Evolutionary conservation across 2,113 vertebrate species (phyloP), one percentile per base, ranked within the genome.

Genomic region (Lynx canadensis): DNA sequence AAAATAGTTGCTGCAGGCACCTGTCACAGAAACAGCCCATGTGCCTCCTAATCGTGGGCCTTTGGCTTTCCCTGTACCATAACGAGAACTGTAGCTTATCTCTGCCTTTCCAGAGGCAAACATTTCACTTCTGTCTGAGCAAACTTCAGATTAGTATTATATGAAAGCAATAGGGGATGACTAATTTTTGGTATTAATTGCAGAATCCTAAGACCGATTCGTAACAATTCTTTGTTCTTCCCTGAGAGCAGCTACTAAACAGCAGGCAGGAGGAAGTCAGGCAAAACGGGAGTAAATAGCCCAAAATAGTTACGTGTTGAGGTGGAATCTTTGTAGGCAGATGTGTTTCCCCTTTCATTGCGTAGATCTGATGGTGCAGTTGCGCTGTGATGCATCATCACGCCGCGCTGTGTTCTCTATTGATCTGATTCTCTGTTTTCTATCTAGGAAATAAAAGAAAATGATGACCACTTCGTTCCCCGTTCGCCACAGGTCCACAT

Each of bases 311-410:
- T 38, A 4, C 78, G 36, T 48, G 3, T 85, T 31, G 66, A 79
- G 10, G 25, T 15, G 19, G 60, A 95, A 94, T 36, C 29, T 96
- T 55, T n/a, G 7, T 12, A 73, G 52, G 83, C 52, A 48, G n/a
- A 71, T 1, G 6, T 0, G 18, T 23, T 71, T 66, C n/a, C 38
- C 85, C 15, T n/a, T n/a, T n/a, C n/a, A n/a, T n/a, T n/a, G n/a
- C n/a, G n/a, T n/a, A n/a, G n/a, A n/a, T n/a, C n/a, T n/a, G 52
- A 87, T 1, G 16, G 19, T 18, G 15, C 79, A 11, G 3, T 0
- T 13, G 5, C 15, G 41, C 1, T 0, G 6, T 33, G 66, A 1
- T 1, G 8, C 6, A 0, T 27, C 18, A 29, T 18, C 57, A 3
- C 50, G 21, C 13, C 19, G 2, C 3, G 4, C 7, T 23, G 55